These are phyloP conservation scores for Drosophila yooni DNA, from an alignment of 2,888 invertebrate genomes.

Conservation along the genomic window DNA sequence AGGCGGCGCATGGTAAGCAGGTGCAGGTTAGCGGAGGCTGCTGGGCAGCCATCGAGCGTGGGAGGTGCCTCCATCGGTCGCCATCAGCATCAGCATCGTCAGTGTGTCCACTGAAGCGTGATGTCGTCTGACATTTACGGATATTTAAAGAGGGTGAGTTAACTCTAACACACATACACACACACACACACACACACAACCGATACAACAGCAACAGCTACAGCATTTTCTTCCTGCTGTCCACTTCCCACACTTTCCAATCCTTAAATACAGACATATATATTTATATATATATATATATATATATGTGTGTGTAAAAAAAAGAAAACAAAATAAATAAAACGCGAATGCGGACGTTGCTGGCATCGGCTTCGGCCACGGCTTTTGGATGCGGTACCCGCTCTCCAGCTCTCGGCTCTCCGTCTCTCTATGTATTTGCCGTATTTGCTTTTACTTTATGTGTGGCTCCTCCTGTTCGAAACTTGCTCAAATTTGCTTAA, in stretches of 20 bases:
- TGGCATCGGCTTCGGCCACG: constrained; percentile 59
- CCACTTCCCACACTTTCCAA: constrained; percentile 20
- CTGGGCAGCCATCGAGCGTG: constrained; percentile 34
- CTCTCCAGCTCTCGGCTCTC: not conserved
- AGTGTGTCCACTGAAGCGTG: constrained; percentile 78
- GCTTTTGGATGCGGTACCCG: constrained; percentile 37
- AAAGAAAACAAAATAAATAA: constrained; percentile 4
- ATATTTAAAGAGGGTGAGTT: constrained; percentile 57
- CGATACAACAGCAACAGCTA: constrained; percentile 27
- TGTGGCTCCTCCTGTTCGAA: constrained; percentile 44
- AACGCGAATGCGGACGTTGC: constrained; percentile 73
- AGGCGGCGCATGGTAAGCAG: not conserved
- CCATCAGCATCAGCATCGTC: constrained; percentile 42
- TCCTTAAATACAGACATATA: not conserved
- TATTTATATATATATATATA: not conserved
- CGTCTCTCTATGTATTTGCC: constrained; percentile 36
- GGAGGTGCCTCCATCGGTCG: constrained; percentile 66
- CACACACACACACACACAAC: constrained; percentile 6
- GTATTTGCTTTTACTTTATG: constrained; percentile 60
- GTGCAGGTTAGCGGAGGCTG: constrained; percentile 4
- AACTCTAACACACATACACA: constrained; percentile 7
- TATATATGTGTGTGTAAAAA: constrained; percentile 10
- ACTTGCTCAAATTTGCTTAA: constrained; percentile 46
- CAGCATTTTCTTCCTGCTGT: constrained; percentile 8
- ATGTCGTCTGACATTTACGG: constrained; percentile 81